These are phyloP conservation scores for Sinohyriopsis cumingii DNA, from an alignment of 2,888 invertebrate species.

Conservation along the genomic window DNA sequence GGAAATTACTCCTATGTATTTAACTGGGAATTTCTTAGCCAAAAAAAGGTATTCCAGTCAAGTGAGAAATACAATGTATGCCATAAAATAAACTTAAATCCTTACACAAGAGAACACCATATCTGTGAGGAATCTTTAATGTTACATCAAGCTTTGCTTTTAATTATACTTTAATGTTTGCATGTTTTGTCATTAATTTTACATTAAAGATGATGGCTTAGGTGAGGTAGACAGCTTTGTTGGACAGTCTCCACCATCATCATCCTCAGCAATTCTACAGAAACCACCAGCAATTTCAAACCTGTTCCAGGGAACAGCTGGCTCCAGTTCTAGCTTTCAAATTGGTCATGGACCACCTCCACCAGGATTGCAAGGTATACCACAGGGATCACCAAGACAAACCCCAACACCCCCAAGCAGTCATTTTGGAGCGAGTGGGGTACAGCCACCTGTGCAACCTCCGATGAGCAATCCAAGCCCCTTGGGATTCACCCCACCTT, in stretches of 20 bases:
- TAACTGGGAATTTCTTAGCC: too few species aligned
- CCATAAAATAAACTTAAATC: too few species aligned
- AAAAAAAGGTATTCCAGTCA: too few species aligned
- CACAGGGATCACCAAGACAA: slow-evolving; percentile 12
- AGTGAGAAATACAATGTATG: too few species aligned
- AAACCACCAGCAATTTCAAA: slow-evolving; percentile 17
- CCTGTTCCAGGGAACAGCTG: slow-evolving; percentile 32
- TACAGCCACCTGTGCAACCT: slow-evolving; percentile 9
- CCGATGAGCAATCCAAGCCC: slow-evolving; percentile 20
- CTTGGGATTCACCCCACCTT: slow-evolving; percentile 7
- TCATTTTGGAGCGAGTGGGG: neutral
- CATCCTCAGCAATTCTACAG: slow-evolving; percentile 8
- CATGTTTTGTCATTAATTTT: neutral
- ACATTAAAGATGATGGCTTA: slow-evolving; percentile 66
- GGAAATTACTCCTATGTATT: too few species aligned
- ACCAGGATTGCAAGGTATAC: slow-evolving; percentile 1
- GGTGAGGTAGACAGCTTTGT: slow-evolving; percentile 70
- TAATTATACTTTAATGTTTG: neutral
- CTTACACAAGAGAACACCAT: too few species aligned
- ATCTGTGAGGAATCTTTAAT: too few species aligned
- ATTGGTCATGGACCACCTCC: slow-evolving; percentile 46
- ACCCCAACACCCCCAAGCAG: slow-evolving; percentile 14
- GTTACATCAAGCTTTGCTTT: neutral
- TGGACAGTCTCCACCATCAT: slow-evolving; percentile 60
- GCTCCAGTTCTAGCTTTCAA: slow-evolving; percentile 51